Evolutionary conservation across 2,888 invertebrate genomes (phyloP).

Genomic region (Trypoxylon attenuatum): DNA sequence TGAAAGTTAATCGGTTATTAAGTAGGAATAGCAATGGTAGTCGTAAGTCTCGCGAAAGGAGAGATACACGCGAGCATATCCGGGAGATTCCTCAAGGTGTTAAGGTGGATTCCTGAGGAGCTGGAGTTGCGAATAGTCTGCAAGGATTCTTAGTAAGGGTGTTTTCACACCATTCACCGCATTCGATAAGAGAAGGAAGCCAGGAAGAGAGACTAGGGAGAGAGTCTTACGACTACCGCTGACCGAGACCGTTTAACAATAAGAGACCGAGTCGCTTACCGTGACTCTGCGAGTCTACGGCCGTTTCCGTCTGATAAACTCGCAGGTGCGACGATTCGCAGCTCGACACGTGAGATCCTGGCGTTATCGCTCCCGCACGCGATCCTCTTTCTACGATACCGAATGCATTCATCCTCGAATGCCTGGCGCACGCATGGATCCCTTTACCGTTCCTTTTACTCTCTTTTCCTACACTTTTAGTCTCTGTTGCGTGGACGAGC

Average conservation of each 20-base stretch:
- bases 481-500: no score
- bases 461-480: no score
- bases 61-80: slow-evolving; percentile 29
- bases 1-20: no score
- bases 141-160: slow-evolving; percentile 18
- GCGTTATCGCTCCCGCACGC: slow-evolving; percentile 49
- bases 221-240: slow-evolving; percentile 57
- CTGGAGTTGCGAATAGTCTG: slow-evolving; percentile 4
- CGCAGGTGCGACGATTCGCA: slow-evolving; percentile 58
- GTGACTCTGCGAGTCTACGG: slow-evolving; percentile 55
- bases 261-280: slow-evolving; percentile 49
- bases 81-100: slow-evolving; percentile 36
- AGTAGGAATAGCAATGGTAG: neutral
- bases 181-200: no score
- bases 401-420: no score
- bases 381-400: no score
- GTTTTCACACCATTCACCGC: slow-evolving; percentile 1
- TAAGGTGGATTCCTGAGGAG: slow-evolving; percentile 13
- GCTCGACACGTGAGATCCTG: slow-evolving; percentile 46
- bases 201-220: slow-evolving; percentile 10
- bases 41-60: neutral
- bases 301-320: slow-evolving; percentile 56
- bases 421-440: no score
- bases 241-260: no score
- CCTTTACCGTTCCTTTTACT: no score